Evolutionary conservation across 2,113 vertebrate species (phyloP).

Genomic region (Pedetes capensis): DNA sequence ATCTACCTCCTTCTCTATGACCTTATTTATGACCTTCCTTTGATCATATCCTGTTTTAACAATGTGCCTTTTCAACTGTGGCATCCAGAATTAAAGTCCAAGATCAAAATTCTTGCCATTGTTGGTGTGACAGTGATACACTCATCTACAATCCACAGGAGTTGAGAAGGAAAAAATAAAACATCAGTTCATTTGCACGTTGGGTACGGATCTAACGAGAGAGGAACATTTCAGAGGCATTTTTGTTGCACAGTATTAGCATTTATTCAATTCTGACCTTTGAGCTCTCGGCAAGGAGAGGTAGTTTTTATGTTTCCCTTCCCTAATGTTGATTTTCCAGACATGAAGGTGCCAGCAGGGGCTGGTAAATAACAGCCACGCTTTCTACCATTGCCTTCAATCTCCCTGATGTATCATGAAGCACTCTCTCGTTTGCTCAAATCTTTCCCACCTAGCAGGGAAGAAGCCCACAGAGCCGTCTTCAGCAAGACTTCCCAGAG

Average conservation of each 20-base stretch:
- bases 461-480: slow-evolving; percentile 17
- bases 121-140: neutral
- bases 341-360: slow-evolving; percentile 42
- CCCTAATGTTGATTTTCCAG: slow-evolving; percentile 42
- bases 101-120: neutral
- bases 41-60: neutral
- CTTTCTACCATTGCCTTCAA: neutral
- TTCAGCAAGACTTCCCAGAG: slow-evolving; percentile 45
- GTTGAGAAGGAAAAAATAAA: slow-evolving; percentile 30
- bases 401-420: neutral
- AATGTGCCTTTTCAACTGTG: neutral
- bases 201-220: slow-evolving; percentile 23
- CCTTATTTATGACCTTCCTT: neutral
- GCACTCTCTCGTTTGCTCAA: slow-evolving; percentile 47
- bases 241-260: slow-evolving; percentile 52
- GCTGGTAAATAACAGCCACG: slow-evolving; percentile 29
- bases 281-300: slow-evolving; percentile 26
- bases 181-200: slow-evolving; percentile 3
- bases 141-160: neutral
- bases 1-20: neutral
- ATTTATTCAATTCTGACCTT: slow-evolving; percentile 68
- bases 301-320: slow-evolving; percentile 39
- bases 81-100: neutral
- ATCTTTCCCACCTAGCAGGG: slow-evolving; percentile 44
- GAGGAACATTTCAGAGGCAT: slow-evolving; percentile 37